Evolutionary conservation across 2,113 vertebrate genomes (phyloP).

Genomic region (Macaca fascicularis): DNA sequence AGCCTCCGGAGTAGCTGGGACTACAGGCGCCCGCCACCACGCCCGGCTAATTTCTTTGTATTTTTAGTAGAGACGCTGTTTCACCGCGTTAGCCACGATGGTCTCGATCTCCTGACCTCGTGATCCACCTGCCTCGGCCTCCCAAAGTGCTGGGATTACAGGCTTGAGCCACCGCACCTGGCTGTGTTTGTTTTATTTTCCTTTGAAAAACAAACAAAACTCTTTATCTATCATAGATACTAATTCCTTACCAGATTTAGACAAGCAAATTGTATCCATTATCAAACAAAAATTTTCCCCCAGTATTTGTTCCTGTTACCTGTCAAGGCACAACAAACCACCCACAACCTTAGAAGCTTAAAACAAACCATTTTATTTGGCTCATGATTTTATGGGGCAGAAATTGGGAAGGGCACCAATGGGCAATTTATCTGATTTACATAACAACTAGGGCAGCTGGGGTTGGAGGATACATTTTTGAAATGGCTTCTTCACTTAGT

Average conservation of each 20-base stretch:
- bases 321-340: background rate
- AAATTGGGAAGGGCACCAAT: background rate
- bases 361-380: constrained; percentile 41
- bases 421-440: background rate
- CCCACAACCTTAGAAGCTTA: background rate
- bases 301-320: background rate
- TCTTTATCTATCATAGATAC: background rate
- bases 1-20: no score
- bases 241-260: constrained; percentile 18
- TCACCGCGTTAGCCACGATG: no score
- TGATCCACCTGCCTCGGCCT: no score
- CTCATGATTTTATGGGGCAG: background rate
- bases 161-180: no score
- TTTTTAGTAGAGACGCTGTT: no score
- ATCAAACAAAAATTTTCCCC: background rate
- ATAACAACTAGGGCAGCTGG: background rate
- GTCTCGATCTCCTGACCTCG: no score
- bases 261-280: background rate
- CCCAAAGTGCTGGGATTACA: no score
- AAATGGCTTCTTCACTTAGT: background rate
- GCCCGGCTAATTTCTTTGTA: no score
- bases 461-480: background rate
- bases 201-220: background rate
- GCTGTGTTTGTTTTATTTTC: background rate
- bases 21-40: no score